A percentile compares a stretch with the other conserved stretches of the same genome.
Conservation (phyloP, 2,797 vertebrate species). For the Danionella dracula region DNA sequence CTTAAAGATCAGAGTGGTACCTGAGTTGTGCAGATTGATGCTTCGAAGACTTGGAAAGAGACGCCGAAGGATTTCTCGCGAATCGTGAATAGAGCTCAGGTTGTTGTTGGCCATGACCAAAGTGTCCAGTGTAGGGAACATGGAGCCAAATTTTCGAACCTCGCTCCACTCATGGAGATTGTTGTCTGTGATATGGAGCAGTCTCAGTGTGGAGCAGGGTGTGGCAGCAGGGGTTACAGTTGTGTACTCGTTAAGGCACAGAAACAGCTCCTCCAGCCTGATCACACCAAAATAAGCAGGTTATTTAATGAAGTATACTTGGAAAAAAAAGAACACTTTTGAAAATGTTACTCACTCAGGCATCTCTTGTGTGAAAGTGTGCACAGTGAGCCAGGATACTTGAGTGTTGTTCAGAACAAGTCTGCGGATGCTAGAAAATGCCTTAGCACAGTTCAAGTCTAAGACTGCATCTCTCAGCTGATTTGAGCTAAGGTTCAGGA, state of each 20-base stretch:
- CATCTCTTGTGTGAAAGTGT: constrained; percentile 82
- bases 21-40: constrained; percentile 90
- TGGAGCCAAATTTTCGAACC: constrained; percentile 87
- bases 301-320: too few relatives aligned
- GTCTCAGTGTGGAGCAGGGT: constrained; percentile 84
- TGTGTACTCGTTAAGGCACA: constrained; percentile 98
- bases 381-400: constrained; percentile 91
- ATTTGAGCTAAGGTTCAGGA: constrained; percentile 97
- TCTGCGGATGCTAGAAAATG: constrained; percentile 85
- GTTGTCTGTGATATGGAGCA: constrained; percentile 98
- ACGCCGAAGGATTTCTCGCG: constrained; percentile 75
- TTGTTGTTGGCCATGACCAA: constrained; percentile 95
- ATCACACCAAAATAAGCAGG: not conserved
- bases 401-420: constrained; percentile 98
- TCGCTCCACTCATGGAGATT: constrained; percentile 93
- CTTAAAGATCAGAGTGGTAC: constrained; percentile 49
- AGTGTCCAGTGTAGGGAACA: constrained; percentile 91
- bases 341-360: constrained; percentile 78
- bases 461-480: constrained; percentile 82
- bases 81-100: constrained; percentile 82
- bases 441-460: constrained; percentile 78
- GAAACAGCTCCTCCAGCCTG: constrained; percentile 96
- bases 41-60: constrained; percentile 89
- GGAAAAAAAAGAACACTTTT: too few relatives aligned
- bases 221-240: constrained; percentile 79